Evolutionary conservation across 2,797 vertebrate species (phyloP), one percentile per base, ranked within the genome.

Genomic region (Manis javanica): DNA sequence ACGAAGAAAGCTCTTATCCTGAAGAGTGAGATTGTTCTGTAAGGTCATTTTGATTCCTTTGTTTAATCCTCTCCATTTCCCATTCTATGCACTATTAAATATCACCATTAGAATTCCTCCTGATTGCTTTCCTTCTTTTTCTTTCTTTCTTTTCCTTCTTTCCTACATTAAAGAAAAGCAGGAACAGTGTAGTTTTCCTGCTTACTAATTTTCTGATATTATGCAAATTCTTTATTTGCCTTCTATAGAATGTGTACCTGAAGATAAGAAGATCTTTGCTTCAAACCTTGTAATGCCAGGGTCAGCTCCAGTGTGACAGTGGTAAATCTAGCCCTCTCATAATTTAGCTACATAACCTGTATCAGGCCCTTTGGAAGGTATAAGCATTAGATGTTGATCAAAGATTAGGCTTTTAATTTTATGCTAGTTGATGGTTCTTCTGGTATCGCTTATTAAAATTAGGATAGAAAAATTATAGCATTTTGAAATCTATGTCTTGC

Each of bases 31-130:
- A 51, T 75, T 71, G 12, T 92, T 79, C 42, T 83, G 46, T 55
- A 86, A 93, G 55, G 66, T 91, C 78, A 29, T 92, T 94, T 87
- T 68, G 74, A 96, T 95, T 95, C 91, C 77, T 96, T 97, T 97
- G 95, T 96, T 95, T 93, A 91, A 49, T 71, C 49, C 8, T 61
- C 24, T 21, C 3, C 72, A 51, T 91, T 53, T 23, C 72, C 64
- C 23, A 19, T 39, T 39, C 24, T 78, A 2, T 74, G 37, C 37
- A 15, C 29, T 77, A 5, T 87, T 69, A 87, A 59, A 86, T 74
- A 49, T 59, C 66, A 75, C 39, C 16, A 23, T 77, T 39, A 69
- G n/a, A 37, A 31, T 66, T 83, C 87, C 61, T 94, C 49, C 16
- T 34, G 37, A 53, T 63, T 63, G 51, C 87, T 61, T 24, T 64